These are phyloP conservation scores for Malaclemys terrapin DNA, from an alignment of 2,113 vertebrate genomes.

Conservation along the genomic window DNA sequence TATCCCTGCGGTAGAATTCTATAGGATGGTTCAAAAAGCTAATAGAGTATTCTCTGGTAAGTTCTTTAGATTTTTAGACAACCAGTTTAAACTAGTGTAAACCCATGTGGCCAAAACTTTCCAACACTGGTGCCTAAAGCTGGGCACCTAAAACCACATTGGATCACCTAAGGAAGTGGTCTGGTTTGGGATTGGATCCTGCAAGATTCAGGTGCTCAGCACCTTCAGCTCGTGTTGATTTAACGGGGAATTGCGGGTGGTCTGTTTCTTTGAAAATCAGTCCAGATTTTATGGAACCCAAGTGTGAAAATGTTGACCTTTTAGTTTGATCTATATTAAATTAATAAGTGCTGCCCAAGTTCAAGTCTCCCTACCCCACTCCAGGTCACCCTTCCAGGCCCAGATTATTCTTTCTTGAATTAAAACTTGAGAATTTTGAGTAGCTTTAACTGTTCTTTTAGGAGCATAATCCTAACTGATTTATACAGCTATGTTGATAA, in stretches of 20 bases:
- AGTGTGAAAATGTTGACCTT: background rate
- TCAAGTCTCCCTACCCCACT: background rate
- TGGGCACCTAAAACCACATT: background rate
- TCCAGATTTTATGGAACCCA: background rate
- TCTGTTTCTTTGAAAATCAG: background rate
- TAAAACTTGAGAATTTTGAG: background rate
- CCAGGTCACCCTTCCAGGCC: background rate
- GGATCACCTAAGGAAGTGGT: background rate
- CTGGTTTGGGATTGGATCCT: background rate
- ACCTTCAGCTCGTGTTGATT: background rate
- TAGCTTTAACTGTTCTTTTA: background rate
- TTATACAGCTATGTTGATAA: background rate
- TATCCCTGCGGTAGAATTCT: background rate
- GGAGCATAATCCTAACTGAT: slow-evolving; percentile 28
- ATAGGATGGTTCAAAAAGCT: background rate
- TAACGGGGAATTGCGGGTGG: background rate
- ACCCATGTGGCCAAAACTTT: background rate
- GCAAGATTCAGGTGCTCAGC: background rate
- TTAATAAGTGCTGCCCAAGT: background rate
- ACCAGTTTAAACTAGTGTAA: background rate
- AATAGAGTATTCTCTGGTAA: slow-evolving; percentile 1
- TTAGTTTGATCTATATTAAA: background rate
- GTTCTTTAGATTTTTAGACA: slow-evolving; percentile 10
- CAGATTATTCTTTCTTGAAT: background rate
- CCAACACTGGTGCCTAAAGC: background rate